Evolutionary conservation across 2,888 invertebrate species (phyloP).

Genomic region (Drosophila pegasa): DNA sequence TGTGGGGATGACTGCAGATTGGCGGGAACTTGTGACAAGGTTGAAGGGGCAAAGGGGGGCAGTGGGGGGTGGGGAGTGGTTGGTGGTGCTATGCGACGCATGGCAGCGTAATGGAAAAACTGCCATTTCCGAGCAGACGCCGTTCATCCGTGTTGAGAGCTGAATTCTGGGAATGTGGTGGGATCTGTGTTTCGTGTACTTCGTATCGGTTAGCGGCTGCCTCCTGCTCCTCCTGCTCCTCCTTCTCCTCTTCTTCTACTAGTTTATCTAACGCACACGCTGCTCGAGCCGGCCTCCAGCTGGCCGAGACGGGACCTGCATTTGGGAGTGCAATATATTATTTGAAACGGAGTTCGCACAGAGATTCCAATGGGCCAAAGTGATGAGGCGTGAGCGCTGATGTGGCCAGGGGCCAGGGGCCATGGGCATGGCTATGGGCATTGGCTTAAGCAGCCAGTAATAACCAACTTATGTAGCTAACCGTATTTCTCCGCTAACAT

Average conservation of each 20-base stretch:
- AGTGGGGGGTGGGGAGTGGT: conserved; percentile 14
- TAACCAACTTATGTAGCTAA: conserved; percentile 79
- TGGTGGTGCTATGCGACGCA: not conserved
- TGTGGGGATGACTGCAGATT: not conserved
- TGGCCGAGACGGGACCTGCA: conserved; percentile 43
- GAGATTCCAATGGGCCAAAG: conserved; percentile 43
- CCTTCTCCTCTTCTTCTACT: conserved; percentile 3
- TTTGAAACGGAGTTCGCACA: conserved; percentile 64
- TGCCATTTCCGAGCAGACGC: conserved; percentile 71
- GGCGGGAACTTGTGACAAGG: not conserved
- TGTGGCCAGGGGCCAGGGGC: not conserved
- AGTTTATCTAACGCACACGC: conserved; percentile 33
- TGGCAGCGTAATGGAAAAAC: conserved; percentile 72
- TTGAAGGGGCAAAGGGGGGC: not conserved
- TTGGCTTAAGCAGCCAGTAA: conserved; percentile 77
- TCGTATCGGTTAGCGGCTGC: conserved; percentile 1
- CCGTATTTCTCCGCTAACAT: conserved; percentile 73
- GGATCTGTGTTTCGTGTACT: conserved; percentile 14
- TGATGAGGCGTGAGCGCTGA: conserved; percentile 24
- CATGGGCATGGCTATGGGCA: conserved; percentile 28
- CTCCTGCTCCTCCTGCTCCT: not conserved
- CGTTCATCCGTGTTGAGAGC: conserved; percentile 52
- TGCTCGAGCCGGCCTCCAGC: conserved; percentile 9
- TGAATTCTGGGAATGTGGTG: conserved; percentile 6
- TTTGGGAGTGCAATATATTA: conserved; percentile 75